These are phyloP conservation scores for Megalops cyprinoides DNA, from an alignment of 2,797 vertebrate species.

Conservation along the genomic window DNA sequence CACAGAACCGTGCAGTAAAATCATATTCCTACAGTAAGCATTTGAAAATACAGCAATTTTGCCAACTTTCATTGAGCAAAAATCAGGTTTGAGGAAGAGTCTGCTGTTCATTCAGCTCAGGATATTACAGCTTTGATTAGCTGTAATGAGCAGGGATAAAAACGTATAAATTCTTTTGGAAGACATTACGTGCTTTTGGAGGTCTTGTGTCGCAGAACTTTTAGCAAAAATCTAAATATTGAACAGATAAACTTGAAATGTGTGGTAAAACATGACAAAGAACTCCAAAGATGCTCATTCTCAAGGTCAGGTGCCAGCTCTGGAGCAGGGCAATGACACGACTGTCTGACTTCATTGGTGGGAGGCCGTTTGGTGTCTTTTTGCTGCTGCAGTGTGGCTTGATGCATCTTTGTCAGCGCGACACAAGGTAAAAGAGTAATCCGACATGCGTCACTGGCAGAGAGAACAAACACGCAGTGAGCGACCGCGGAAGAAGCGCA, in stretches of 20 bases:
- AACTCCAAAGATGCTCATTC: background rate
- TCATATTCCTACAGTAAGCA: background rate
- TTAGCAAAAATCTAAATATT: background rate
- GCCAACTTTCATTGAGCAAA: background rate
- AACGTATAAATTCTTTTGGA: background rate
- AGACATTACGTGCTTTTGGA: too few species aligned
- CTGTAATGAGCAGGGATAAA: background rate
- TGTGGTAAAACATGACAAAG: background rate
- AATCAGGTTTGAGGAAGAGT: background rate
- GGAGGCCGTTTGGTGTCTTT: conserved; percentile 54
- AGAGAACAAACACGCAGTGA: conserved; percentile 61
- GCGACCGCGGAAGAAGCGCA: background rate
- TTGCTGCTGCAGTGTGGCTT: conserved; percentile 46
- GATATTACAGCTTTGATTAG: background rate
- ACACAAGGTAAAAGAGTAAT: conserved; percentile 66
- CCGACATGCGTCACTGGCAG: conserved; percentile 74
- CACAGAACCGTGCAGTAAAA: background rate
- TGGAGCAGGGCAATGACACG: too few species aligned
- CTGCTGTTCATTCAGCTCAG: background rate
- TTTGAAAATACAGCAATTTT: background rate
- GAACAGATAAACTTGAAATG: background rate
- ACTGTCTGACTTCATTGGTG: conserved; percentile 42
- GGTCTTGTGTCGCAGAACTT: too few species aligned
- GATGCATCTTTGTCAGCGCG: conserved; percentile 62
- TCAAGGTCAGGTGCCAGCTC: conserved; percentile 47